Evolutionary conservation across 2,113 vertebrate genomes (phyloP).

Genomic region (Marcusenius ussheri): DNA sequence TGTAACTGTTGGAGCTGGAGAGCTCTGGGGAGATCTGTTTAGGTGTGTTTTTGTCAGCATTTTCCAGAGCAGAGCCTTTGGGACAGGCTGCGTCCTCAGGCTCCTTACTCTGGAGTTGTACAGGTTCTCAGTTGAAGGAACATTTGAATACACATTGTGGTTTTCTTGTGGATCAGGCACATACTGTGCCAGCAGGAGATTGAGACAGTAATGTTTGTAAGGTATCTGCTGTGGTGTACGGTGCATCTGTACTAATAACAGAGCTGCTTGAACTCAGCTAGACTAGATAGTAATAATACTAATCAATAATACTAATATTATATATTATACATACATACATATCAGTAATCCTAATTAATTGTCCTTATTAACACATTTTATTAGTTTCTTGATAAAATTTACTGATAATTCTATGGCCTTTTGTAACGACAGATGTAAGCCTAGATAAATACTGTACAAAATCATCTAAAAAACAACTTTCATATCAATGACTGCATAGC

Average conservation of each 20-base stretch:
- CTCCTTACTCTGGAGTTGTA: background rate
- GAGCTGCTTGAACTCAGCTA: background rate
- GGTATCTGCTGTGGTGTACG: background rate
- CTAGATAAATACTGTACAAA: background rate
- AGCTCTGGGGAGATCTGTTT: background rate
- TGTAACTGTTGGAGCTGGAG: background rate
- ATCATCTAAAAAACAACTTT: too few relatives aligned
- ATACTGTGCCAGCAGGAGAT: background rate
- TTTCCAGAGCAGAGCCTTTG: background rate
- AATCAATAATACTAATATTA: background rate
- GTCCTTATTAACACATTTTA: too few relatives aligned
- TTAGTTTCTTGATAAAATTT: background rate
- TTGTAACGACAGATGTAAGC: background rate
- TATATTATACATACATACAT: background rate
- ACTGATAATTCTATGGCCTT: background rate
- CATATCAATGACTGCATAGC: too few relatives aligned
- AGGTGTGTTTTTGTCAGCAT: background rate
- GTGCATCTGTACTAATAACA: background rate
- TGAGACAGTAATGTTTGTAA: background rate
- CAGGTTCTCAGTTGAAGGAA: background rate
- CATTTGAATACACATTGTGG: background rate
- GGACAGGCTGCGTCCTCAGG: background rate
- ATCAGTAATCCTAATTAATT: background rate
- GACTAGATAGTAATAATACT: background rate
- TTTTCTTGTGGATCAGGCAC: background rate